Percentiles rank a stretch among this genome's conserved stretches.
Evolutionary conservation across 2,113 vertebrate genomes (phyloP).

Genomic region (Otocyon megalotis): DNA sequence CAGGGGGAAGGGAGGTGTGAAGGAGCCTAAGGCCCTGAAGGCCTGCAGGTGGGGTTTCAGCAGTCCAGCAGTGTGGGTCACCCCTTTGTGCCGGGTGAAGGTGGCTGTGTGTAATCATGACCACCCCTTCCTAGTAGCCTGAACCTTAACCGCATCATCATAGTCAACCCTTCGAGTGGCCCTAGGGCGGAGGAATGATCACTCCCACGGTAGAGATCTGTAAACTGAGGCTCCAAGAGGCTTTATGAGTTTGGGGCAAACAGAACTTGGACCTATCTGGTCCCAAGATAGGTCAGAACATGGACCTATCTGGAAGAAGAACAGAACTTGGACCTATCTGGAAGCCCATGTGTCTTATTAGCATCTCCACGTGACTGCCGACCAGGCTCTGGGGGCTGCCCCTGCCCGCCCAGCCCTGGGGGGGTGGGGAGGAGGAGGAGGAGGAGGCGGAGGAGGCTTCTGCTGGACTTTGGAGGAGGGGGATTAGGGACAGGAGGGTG

Average conservation of each 20-base stretch:
- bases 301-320: no score
- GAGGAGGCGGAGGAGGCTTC: no score
- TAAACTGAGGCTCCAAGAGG: background rate
- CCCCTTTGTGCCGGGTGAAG: background rate
- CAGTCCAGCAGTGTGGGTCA: background rate
- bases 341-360: background rate
- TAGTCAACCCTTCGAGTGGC: background rate
- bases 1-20: background rate
- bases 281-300: background rate
- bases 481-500: no score
- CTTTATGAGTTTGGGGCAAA: background rate
- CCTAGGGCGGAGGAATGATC: background rate
- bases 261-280: background rate
- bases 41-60: no score
- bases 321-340: no score
- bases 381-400: background rate
- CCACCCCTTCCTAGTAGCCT: background rate
- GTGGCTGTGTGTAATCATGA: background rate
- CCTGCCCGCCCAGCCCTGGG: background rate
- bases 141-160: background rate
- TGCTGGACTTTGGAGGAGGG: accelerated
- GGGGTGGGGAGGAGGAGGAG: no score
- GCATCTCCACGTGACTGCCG: background rate
- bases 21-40: background rate
- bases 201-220: background rate